These are phyloP conservation scores for Montipora sp. DNA, from an alignment of 64 coral and sea anemone genomes.

Conservation along the genomic window DNA sequence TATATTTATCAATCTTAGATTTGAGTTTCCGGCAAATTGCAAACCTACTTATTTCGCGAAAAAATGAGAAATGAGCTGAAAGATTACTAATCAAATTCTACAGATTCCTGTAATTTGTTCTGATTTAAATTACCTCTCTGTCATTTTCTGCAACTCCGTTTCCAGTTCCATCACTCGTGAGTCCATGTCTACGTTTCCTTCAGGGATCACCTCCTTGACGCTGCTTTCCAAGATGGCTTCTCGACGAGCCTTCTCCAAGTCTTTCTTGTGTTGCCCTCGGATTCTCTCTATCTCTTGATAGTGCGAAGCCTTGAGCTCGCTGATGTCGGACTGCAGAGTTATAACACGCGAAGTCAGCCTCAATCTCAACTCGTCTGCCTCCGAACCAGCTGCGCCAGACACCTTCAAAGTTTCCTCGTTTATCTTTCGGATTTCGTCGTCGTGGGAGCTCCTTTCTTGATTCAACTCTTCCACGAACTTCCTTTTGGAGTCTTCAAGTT, in stretches of 20 bases:
- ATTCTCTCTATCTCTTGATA: conserved; percentile 75
- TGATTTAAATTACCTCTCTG: conserved; percentile 54
- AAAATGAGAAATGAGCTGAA: background rate
- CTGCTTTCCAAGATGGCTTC: conserved; percentile 87
- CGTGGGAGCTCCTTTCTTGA: conserved; percentile 66
- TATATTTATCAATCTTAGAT: too few relatives aligned
- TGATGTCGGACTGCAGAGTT: conserved; percentile 97
- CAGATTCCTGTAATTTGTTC: too few relatives aligned
- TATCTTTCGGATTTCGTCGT: conserved; percentile 81
- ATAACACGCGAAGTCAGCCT: conserved; percentile 94
- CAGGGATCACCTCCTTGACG: conserved; percentile 65
- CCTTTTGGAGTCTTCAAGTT: conserved; percentile 76
- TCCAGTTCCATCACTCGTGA: conserved; percentile 79
- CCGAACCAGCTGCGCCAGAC: conserved; percentile 74
- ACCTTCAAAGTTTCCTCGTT: conserved; percentile 82
- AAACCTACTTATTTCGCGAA: too few relatives aligned
- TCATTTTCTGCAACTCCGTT: conserved; percentile 84
- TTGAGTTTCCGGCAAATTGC: too few relatives aligned
- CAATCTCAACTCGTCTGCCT: conserved; percentile 82
- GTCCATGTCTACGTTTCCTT: conserved; percentile 75
- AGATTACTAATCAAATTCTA: too few relatives aligned
- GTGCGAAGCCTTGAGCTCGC: conserved; percentile 87
- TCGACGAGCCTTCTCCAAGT: conserved; percentile 70
- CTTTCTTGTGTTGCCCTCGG: conserved; percentile 79
- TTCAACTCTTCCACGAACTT: conserved; percentile 69